Base-by-base conservation (phyloP, 2,797 vertebrate genomes). In the Tinamus major region DNA sequence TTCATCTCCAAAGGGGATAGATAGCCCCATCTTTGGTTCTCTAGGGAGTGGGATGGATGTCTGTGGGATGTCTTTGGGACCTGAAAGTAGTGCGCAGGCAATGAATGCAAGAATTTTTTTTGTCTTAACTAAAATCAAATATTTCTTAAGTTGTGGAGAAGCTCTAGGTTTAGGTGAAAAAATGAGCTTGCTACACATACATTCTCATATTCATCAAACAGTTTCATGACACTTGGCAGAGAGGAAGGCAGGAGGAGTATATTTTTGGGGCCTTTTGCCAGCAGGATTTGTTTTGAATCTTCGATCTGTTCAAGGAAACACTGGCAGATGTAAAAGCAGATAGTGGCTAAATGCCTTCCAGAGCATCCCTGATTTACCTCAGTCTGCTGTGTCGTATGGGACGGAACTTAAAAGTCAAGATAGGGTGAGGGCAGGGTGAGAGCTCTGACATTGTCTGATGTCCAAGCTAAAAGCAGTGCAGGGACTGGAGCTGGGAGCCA, bases 51-150 rank as follows among this genome's bases (percentile, higher is more conserved):
- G 44, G 68, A 53, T 24, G 16, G n/a, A 3, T 23, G 56, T 62
- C 37, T 4, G 58, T 0, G 0, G 69, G 17, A 18, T n/a, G 23
- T n/a, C 5, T 0, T 23, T 48, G 48, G 41, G 3, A 35, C 35
- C 70, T 21, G 70, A 14, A 13, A 13, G 21, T 1, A 3, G 29
- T 0, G 0, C 16, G 8, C 1, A 17, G 59, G 63, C 31, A 21
- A 53, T 9, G 46, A 49, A 10, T 1, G 7, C 10, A 11, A 41
- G 20, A 53, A 15, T 42, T 44, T 44, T 23, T 1, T 1, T 21
- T 7, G 41, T 35, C 41, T 29, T 31, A 12, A 41, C 37, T 39
- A 2, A 13, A 18, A 24, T 16, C 27, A 3, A 48, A 29, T 29
- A 8, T 46, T 83, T 44, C 27, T 20, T 39, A 39, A 56, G 64